phyloP scores from a whole-genome alignment of 2,888 invertebrate species.

The Drosophila monieri region DNA sequence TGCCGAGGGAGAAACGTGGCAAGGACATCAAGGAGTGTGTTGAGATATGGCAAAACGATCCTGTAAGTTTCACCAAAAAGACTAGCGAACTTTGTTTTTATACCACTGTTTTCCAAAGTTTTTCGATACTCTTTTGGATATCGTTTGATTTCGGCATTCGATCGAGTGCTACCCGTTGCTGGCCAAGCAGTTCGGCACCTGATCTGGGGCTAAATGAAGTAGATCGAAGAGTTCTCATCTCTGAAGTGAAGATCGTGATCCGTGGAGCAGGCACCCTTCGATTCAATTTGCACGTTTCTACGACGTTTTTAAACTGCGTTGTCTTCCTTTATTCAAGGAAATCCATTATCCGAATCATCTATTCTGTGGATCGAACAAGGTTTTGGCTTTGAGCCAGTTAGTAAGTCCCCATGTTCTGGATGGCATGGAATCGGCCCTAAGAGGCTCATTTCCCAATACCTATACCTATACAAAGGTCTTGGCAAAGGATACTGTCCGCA shows the following conservation, averaged over 20 bases:
- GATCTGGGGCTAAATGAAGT: constrained; percentile 21
- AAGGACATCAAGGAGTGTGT: constrained; percentile 87
- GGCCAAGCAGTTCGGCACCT: constrained; percentile 19
- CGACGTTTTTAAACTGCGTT: constrained; percentile 54
- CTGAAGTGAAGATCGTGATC: constrained; percentile 26
- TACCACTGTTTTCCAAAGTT: not conserved
- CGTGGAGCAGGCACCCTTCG: constrained; percentile 42
- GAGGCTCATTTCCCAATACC: constrained; percentile 86
- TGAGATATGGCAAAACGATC: constrained; percentile 61
- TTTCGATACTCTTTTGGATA: constrained; percentile 16
- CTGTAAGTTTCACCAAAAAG: not conserved
- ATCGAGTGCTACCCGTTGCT: constrained; percentile 12
- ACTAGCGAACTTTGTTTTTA: not conserved
- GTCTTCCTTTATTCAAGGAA: constrained; percentile 81
- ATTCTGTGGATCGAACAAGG: constrained; percentile 78
- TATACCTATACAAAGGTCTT: constrained; percentile 90
- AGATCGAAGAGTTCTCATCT: constrained; percentile 44
- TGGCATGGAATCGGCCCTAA: constrained; percentile 68
- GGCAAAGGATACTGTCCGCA: constrained; percentile 87
- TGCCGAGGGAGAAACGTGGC: constrained; percentile 87
- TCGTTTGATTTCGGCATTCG: constrained; percentile 18
- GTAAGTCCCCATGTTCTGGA: constrained; percentile 81
- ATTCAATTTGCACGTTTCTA: constrained; percentile 86
- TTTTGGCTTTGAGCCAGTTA: constrained; percentile 74
- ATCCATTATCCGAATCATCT: constrained; percentile 79